Percentiles rank a stretch among this genome's conserved stretches.
Evolutionary conservation across 2,113 vertebrate genomes (phyloP).

Genomic region (Nestor notabilis): DNA sequence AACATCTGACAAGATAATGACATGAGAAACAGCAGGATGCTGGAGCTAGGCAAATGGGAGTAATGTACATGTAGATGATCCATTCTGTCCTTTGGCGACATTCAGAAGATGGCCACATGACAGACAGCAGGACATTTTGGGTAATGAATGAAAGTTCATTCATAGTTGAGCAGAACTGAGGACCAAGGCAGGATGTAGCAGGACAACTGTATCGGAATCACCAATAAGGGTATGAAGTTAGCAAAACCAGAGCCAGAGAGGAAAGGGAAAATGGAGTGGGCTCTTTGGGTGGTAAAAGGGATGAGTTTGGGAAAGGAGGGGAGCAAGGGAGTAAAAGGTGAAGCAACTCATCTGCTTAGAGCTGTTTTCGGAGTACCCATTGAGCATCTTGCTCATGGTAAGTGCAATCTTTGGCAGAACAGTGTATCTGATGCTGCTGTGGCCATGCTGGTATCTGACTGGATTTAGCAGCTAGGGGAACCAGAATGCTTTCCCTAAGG

Average conservation of each 20-base stretch:
- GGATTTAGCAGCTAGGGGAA: fast-evolving
- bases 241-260: background rate
- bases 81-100: background rate
- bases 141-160: background rate
- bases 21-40: background rate
- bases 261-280: background rate
- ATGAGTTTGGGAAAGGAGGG: background rate
- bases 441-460: background rate
- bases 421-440: background rate
- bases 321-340: background rate
- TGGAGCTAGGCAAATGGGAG: background rate
- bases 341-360: background rate
- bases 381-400: background rate
- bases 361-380: background rate
- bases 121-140: background rate
- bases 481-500: background rate
- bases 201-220: background rate
- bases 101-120: background rate
- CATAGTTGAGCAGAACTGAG: background rate
- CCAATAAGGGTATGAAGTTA: background rate
- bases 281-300: background rate
- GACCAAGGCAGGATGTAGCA: background rate
- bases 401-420: background rate
- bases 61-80: background rate
- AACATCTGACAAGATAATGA: background rate